Conservation (phyloP, 2,113 vertebrate species). For the Cryptotis parvus region DNA sequence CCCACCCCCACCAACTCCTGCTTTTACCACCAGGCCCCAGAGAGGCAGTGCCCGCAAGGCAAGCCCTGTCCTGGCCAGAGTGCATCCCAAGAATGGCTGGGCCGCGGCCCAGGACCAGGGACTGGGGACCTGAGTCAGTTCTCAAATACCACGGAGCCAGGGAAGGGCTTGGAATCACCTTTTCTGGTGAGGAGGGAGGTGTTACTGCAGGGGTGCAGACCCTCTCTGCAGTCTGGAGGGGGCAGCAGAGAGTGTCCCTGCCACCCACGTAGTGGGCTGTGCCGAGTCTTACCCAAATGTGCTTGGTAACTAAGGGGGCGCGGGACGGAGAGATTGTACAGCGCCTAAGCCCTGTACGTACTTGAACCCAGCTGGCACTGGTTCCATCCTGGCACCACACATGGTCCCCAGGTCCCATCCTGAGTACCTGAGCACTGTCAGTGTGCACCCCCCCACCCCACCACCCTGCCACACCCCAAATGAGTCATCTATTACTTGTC, state of each 20-base stretch:
- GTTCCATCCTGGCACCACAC: no score
- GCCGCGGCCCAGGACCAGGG: neutral
- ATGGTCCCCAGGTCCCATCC: no score
- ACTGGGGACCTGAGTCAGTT: neutral
- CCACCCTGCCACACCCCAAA: no score
- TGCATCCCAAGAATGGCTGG: neutral
- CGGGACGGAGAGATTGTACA: no score
- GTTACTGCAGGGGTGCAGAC: neutral
- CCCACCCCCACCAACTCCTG: no score
- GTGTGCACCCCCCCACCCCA: neutral
- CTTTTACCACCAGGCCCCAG: no score
- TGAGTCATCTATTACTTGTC: neutral
- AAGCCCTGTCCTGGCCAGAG: neutral
- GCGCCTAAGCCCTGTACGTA: no score
- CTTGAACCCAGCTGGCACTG: no score
- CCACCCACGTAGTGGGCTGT: neutral
- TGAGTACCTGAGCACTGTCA: no score
- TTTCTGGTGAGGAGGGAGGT: neutral
- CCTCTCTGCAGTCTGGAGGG: neutral
- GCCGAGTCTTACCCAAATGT: no score
- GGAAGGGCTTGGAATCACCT: neutral
- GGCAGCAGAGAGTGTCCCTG: neutral
- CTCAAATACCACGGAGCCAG: neutral
- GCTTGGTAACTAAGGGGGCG: no score
- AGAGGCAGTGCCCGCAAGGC: no score